A percentile compares a stretch with the other conserved stretches of the same genome.
Conservation (phyloP, 2,888 invertebrate genomes). For the Oithona nana region DNA sequence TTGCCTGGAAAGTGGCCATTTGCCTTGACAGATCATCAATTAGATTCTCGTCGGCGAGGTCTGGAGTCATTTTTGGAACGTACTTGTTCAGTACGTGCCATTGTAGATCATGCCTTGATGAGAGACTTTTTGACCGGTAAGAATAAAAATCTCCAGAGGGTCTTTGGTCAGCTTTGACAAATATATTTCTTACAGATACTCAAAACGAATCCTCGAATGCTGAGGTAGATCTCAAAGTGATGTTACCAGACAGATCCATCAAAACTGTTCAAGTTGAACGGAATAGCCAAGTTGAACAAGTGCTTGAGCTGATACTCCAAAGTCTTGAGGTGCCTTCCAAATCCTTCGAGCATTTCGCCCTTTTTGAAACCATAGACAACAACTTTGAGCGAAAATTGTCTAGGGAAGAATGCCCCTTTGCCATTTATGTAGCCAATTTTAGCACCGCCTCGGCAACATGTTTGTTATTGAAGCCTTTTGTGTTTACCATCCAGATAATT, state of each 20-base stretch:
- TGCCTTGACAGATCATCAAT: slow-evolving; percentile 82
- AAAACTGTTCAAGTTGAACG: slow-evolving; percentile 70
- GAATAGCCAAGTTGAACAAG: slow-evolving; percentile 72
- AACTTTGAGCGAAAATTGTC: slow-evolving; percentile 89
- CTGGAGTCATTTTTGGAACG: slow-evolving; percentile 94
- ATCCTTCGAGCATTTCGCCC: slow-evolving; percentile 72
- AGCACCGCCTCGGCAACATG: slow-evolving; percentile 92
- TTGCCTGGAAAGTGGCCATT: slow-evolving; percentile 98
- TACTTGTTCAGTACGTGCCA: slow-evolving; percentile 90
- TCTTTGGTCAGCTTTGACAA: background rate
- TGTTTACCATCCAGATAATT: slow-evolving; percentile 39
- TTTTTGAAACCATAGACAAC: slow-evolving; percentile 92
- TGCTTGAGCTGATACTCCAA: slow-evolving; percentile 65
- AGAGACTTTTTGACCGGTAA: slow-evolving; percentile 90
- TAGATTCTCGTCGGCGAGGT: slow-evolving; percentile 80
- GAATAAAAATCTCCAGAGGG: slow-evolving; percentile 43
- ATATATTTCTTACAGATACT: slow-evolving; percentile 4
- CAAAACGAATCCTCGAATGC: slow-evolving; percentile 31
- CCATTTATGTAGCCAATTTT: slow-evolving; percentile 95
- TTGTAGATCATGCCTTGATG: slow-evolving; percentile 89
- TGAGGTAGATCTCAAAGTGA: slow-evolving; percentile 41
- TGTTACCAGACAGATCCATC: slow-evolving; percentile 77
- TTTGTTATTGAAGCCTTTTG: slow-evolving; percentile 66
- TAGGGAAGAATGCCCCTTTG: slow-evolving; percentile 85
- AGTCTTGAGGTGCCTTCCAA: slow-evolving; percentile 61